These are phyloP conservation scores for Drosophila subpulchrella DNA, from an alignment of 1,140 invertebrate genomes.

Conservation along the genomic window DNA sequence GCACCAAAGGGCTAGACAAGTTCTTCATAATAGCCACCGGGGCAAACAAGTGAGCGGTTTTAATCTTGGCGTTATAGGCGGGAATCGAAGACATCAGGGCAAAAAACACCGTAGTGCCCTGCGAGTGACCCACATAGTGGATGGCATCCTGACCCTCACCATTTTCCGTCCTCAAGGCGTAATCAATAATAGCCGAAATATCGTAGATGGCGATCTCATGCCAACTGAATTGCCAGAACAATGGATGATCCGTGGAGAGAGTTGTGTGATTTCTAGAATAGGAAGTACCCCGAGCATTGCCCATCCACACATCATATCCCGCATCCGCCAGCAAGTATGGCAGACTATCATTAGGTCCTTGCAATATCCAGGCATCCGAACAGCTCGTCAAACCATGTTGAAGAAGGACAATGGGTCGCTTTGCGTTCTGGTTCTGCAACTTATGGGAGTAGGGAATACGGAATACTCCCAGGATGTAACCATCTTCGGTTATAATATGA, in stretches of 20 bases:
- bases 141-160: slow-evolving; percentile 85
- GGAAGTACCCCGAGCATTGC: slow-evolving; percentile 85
- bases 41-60: slow-evolving; percentile 86
- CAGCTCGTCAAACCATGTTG: slow-evolving; percentile 90
- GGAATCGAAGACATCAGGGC: slow-evolving; percentile 85
- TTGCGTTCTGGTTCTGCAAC: slow-evolving; percentile 44
- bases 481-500: slow-evolving; percentile 85
- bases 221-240: slow-evolving; percentile 87
- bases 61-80: slow-evolving; percentile 87
- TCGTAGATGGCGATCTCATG: slow-evolving; percentile 90
- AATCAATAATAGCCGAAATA: slow-evolving; percentile 89
- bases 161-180: slow-evolving; percentile 86
- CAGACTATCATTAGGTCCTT: slow-evolving; percentile 86
- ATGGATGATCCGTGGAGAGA: slow-evolving; percentile 85
- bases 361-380: slow-evolving; percentile 90
- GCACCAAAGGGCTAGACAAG: slow-evolving; percentile 70
- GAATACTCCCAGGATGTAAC: slow-evolving; percentile 85
- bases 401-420: slow-evolving; percentile 87
- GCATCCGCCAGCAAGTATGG: slow-evolving; percentile 87
- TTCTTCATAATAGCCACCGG: slow-evolving; percentile 86
- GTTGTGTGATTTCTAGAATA: slow-evolving; percentile 85
- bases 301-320: slow-evolving; percentile 89
- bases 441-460: slow-evolving; percentile 84
- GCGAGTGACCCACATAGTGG: slow-evolving; percentile 88
- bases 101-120: slow-evolving; percentile 86